Evolutionary conservation across 2,113 vertebrate species (phyloP), one percentile per base, ranked within the genome.

Genomic region (Corythornis vintsioides): DNA sequence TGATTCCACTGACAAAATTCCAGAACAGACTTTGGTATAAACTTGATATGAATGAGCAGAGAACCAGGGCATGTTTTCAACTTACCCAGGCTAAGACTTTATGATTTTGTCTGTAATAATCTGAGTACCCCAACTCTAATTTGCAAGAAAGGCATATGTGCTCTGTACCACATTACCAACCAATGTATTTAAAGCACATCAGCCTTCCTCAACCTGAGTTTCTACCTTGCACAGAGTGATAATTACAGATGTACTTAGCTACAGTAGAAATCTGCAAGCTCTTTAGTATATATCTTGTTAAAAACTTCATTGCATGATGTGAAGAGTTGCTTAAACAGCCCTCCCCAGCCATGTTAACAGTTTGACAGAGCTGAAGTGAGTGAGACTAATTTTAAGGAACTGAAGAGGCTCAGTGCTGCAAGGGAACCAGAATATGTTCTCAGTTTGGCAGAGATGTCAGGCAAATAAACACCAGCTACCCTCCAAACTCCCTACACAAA

Each of bases 261-360:
- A 67, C 56, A 2, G 52, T 17, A 52, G 87, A 72, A 93, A 89
- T 66, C 15, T 45, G 71, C 53, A 78, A 94, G 52, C 14, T 92
- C 38, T 81, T 88, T 53, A 52, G 74, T 77, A 81, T 13, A 3
- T 50, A 52, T 24, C 76, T 77, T 55, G 48, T 77, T 93, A 88
- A 95, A 88, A 66, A 65, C 76, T 84, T 90, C 64, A 63, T 89
- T 86, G 60, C 6, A 2, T 42, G 45, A 63, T 52, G 33, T 35
- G 57, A 91, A 72, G 20, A 40, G 72, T 89, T 97, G 90, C 75
- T 74, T 80, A 92, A 80, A 81, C 43, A 67, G 43, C 63, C 72
- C 85, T 90, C 61, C 60, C 90, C 88, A 92, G 22, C 63, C 28
- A 80, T 82, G 83, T 94, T 79, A 90, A 76, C 76, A 93, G 52